Conservation (phyloP, 2,797 vertebrate species). For the Enteromius fasciolatus region DNA sequence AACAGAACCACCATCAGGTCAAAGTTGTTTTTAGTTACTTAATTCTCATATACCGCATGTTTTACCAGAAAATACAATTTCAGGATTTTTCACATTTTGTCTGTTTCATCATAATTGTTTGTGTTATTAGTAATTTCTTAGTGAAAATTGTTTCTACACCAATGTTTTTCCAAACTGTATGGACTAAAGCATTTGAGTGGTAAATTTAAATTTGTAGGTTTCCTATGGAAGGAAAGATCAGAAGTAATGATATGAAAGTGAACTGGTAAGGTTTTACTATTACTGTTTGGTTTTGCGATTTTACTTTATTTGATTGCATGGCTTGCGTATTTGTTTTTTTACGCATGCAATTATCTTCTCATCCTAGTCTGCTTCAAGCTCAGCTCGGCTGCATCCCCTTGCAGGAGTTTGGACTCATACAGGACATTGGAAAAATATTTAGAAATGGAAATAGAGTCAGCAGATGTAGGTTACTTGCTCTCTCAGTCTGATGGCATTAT, state of each 20-base stretch:
- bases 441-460: conserved; percentile 89
- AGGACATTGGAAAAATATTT: conserved; percentile 95
- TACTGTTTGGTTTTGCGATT: neutral
- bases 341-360: neutral
- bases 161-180: no score
- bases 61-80: neutral
- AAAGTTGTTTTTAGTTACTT: conserved; percentile 22
- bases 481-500: neutral
- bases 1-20: conserved; percentile 92
- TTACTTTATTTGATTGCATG: conserved; percentile 1
- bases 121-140: neutral
- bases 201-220: conserved; percentile 76
- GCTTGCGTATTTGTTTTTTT: neutral
- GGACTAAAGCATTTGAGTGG: neutral
- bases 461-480: conserved; percentile 82
- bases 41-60: neutral
- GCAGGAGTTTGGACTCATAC: conserved; percentile 94
- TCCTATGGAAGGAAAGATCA: conserved; percentile 94
- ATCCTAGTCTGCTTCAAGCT: conserved; percentile 92
- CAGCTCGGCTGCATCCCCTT: conserved; percentile 91
- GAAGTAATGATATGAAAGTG: conserved; percentile 97
- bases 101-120: neutral
- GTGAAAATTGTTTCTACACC: neutral
- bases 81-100: neutral
- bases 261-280: conserved; percentile 84